Evolutionary conservation across 2,797 vertebrate genomes (phyloP).

Genomic region (Orestias chungarensis): DNA sequence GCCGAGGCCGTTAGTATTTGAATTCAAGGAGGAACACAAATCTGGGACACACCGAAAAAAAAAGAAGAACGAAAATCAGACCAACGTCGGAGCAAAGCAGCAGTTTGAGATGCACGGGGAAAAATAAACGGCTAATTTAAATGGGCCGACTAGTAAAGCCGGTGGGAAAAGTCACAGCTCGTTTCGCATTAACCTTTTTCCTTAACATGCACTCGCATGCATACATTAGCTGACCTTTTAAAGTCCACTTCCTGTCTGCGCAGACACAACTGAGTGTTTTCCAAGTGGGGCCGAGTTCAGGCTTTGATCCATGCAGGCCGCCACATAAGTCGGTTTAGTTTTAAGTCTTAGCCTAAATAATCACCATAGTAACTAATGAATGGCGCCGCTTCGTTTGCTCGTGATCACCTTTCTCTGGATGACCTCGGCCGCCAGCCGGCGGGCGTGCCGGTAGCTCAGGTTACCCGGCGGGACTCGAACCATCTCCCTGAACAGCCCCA

Average conservation of each 20-base stretch:
- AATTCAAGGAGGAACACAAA: neutral
- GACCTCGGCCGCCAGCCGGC: slow-evolving; percentile 71
- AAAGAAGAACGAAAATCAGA: too few relatives aligned
- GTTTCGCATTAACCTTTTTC: slow-evolving; percentile 10
- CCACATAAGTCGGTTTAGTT: neutral
- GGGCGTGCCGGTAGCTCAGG: slow-evolving; percentile 69
- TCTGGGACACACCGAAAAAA: neutral
- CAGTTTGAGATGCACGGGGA: neutral
- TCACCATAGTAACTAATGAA: too few relatives aligned
- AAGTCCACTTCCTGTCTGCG: slow-evolving; percentile 17
- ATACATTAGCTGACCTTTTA: slow-evolving; percentile 31
- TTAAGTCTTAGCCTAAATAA: neutral
- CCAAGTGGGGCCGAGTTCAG: slow-evolving; percentile 25
- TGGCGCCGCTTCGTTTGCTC: too few relatives aligned
- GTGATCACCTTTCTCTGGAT: slow-evolving; percentile 76
- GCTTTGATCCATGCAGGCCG: neutral
- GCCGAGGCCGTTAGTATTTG: neutral
- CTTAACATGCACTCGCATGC: neutral
- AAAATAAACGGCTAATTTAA: neutral
- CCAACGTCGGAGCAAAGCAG: neutral
- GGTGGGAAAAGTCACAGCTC: neutral
- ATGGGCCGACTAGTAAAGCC: neutral
- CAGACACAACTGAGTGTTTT: slow-evolving; percentile 19
- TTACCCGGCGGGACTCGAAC: slow-evolving; percentile 60
- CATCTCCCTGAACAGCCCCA: slow-evolving; percentile 78